Percentiles rank a stretch among this genome's conserved stretches.
phyloP scores from a whole-genome alignment of 1,140 invertebrate genomes.

The Aphis craccivora region DNA sequence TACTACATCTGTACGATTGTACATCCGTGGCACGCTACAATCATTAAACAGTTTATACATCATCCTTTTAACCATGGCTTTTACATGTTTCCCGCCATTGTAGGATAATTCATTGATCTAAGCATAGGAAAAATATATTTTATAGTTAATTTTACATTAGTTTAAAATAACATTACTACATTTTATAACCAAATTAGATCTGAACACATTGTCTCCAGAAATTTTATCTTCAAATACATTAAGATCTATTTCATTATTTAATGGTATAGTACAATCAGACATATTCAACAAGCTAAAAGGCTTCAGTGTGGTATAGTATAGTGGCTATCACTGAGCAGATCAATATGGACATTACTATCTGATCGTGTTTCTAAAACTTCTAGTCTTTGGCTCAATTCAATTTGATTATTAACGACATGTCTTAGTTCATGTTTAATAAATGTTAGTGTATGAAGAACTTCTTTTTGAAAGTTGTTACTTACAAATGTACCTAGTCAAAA shows the following conservation, averaged over 20 bases:
- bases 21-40: too few species aligned
- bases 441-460: neutral
- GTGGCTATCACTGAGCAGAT: too few species aligned
- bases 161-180: neutral
- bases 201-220: neutral
- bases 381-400: neutral
- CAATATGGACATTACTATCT: neutral
- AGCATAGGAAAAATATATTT: neutral
- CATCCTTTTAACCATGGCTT: neutral
- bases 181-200: neutral
- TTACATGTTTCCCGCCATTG: neutral
- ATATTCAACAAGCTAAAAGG: neutral
- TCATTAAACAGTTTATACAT: neutral
- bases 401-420: neutral
- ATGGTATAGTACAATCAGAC: neutral
- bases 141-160: neutral
- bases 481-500: neutral
- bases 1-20: too few species aligned
- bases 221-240: neutral
- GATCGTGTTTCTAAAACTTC: neutral
- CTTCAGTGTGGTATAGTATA: too few species aligned
- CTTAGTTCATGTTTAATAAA: conserved; percentile 2
- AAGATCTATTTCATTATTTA: neutral
- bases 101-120: neutral
- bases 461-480: conserved; percentile 1